Evolutionary conservation across 2,797 vertebrate genomes (phyloP), one percentile per base, ranked within the genome.

Genomic region (Melanotaenia nigrans): DNA sequence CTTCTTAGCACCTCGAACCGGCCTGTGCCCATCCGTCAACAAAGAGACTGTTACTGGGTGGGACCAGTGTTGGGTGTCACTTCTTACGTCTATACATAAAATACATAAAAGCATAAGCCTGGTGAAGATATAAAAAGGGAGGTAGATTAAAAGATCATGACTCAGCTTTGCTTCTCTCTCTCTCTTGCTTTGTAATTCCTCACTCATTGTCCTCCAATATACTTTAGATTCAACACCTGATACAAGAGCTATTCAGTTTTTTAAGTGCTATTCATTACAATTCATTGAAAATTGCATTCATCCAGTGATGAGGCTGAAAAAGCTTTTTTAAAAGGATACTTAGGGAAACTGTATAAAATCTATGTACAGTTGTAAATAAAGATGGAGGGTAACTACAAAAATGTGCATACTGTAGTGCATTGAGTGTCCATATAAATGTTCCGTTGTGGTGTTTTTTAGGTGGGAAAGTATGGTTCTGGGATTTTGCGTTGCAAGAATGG

Each of bases 241-340:
- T 87, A 87, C 56, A 51, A 78, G 69, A 85, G 70, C 88, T 71
- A 79, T 90, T 91, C 75, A 86, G 35, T 64, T 78, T 73, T 84
- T 80, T 84, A 93, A 90, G 92, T 90, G 86, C 88, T 91, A 87
- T 87, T 92, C 87, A 90, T 89, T 86, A 86, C 87, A 84, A 65
- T 38, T 67, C 45, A 62, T 71, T 77, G 83, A 84, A 89, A 92
- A 85, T 73, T 79, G 73, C 86, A 82, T 90, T 92, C 89, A 90
- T 90, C 80, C 78, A 78, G 55, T 78, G 74, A 89, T 78, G 83
- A 88, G 78, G 85, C 90, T 87, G 81, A 75, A 57, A 77, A 77
- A 83, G 67, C 73, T 79, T 81, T 40, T 85, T 88, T 72, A 82
- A 85, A 87, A 73, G 86, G 66, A 67, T 79, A 86, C 86, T 89